phyloP scores from a whole-genome alignment of 2,797 vertebrate species.

The Xenops minutus region DNA sequence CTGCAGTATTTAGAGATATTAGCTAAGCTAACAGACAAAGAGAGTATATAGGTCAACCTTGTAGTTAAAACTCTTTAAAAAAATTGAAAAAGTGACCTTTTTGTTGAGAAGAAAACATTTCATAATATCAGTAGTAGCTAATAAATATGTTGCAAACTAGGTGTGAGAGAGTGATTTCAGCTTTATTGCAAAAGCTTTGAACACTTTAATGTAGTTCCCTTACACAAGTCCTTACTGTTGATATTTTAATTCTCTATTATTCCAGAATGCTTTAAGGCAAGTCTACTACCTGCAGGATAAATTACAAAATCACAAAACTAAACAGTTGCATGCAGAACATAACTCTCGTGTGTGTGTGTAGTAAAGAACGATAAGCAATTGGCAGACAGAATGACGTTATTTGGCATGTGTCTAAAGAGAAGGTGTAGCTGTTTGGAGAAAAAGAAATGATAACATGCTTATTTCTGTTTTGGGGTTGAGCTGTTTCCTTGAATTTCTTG shows the following conservation, averaged over 20 bases:
- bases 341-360: not conserved
- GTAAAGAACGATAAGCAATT: not conserved
- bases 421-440: not conserved
- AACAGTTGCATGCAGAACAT: not conserved
- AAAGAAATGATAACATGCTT: not conserved
- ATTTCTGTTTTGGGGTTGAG: not conserved
- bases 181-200: not conserved
- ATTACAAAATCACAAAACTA: not conserved
- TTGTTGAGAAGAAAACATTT: not conserved
- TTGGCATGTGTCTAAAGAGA: not conserved
- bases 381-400: not conserved
- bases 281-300: not conserved
- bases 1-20: not conserved
- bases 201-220: not conserved
- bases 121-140: not conserved
- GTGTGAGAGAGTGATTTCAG: not conserved
- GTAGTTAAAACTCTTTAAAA: not conserved
- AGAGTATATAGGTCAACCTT: not conserved
- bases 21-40: constrained; percentile 1
- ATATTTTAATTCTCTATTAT: constrained; percentile 14
- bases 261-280: not conserved
- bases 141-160: not conserved
- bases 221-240: not conserved
- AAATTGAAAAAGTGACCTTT: not conserved
- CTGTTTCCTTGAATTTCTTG: not conserved